phyloP scores from a whole-genome alignment of 2,113 vertebrate genomes.

The Nibea coibor region DNA sequence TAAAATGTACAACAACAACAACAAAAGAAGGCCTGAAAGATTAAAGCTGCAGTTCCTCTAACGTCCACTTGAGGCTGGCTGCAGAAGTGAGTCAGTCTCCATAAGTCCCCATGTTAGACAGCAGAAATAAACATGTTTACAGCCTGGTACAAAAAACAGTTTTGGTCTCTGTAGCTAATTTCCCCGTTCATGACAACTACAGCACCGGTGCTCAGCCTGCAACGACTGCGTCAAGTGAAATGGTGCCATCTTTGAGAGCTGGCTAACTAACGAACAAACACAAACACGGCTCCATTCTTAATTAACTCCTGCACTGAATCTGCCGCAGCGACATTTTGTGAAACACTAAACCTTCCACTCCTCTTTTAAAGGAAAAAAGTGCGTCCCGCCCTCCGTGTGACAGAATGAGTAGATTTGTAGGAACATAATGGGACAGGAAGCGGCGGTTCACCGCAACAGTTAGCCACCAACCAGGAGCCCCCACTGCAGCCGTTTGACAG shows the following conservation, averaged over 20 bases:
- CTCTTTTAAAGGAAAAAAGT: background rate
- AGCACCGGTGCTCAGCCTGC: too few species aligned
- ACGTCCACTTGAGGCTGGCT: too few species aligned
- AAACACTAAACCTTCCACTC: background rate
- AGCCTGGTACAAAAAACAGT: too few species aligned
- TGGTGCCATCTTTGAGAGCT: background rate
- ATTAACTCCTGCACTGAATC: background rate
- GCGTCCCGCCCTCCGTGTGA: conserved; percentile 11
- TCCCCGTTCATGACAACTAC: too few species aligned
- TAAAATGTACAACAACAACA: background rate
- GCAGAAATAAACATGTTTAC: too few species aligned
- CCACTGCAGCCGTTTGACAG: conserved; percentile 20
- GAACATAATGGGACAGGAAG: conserved; percentile 47
- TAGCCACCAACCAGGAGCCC: conserved; percentile 42
- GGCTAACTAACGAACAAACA: too few species aligned
- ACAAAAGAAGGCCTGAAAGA: too few species aligned
- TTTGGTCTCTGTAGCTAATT: too few species aligned
- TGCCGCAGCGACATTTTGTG: background rate
- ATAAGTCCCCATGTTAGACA: too few species aligned
- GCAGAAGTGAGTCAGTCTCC: too few species aligned
- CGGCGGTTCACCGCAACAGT: conserved; percentile 51
- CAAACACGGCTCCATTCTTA: too few species aligned
- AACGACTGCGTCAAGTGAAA: background rate
- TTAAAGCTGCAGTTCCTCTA: too few species aligned
- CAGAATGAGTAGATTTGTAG: conserved; percentile 37